phyloP scores from a whole-genome alignment of 2,888 invertebrate genomes.

The Aplocera efformata region DNA sequence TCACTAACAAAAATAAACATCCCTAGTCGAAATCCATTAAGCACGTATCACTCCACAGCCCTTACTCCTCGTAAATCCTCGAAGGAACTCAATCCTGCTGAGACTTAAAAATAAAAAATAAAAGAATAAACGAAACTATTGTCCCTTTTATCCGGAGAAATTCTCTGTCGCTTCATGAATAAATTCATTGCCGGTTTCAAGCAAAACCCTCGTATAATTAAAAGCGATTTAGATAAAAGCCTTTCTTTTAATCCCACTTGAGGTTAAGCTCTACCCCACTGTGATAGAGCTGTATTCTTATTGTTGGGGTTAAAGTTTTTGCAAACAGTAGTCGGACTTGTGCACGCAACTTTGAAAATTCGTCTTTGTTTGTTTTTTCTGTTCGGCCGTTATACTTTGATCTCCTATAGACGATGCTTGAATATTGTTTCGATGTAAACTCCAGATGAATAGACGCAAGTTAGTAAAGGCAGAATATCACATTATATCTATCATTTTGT shows the following conservation, averaged over 20 bases:
- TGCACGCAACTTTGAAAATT: constrained; percentile 57
- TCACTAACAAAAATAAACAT: constrained; percentile 20
- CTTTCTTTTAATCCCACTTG: constrained; percentile 31
- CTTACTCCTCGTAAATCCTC: constrained; percentile 54
- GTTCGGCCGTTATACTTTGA: constrained; percentile 46
- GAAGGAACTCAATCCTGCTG: constrained; percentile 60
- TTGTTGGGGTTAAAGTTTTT: constrained; percentile 42
- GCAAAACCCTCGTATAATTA: constrained; percentile 64
- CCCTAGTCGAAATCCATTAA: constrained; percentile 12
- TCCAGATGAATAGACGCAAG: too few species aligned
- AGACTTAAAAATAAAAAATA: constrained; percentile 41
- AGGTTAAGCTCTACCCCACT: constrained; percentile 35
- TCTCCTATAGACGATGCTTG: constrained; percentile 29
- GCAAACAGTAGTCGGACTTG: constrained; percentile 50
- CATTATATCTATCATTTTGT: too few species aligned
- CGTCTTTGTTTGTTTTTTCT: constrained; percentile 52
- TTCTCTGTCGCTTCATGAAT: constrained; percentile 71
- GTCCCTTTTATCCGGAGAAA: constrained; percentile 71
- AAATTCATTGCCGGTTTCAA: constrained; percentile 70
- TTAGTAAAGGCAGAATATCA: too few species aligned
- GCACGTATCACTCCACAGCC: constrained; percentile 33
- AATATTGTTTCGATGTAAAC: constrained; percentile 2
- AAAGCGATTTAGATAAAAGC: constrained; percentile 42
- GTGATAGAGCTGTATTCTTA: constrained; percentile 43
- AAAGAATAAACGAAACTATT: constrained; percentile 77